Conservation (phyloP, 2,888 invertebrate species). For the Teinopalpus imperialis region DNA sequence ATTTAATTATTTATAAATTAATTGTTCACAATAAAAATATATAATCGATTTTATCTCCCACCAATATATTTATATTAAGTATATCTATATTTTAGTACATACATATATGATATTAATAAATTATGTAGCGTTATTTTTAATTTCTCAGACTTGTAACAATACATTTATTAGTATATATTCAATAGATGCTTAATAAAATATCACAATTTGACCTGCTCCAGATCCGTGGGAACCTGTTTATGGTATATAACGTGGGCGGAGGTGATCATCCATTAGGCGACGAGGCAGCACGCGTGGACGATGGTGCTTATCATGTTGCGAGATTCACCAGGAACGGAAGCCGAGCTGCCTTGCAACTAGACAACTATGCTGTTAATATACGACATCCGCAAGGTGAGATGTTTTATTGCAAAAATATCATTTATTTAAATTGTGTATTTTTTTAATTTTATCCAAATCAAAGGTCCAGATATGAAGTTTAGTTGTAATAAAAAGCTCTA, state of each 20-base stretch:
- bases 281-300: conserved; percentile 94
- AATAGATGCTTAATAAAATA: no score
- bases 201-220: no score
- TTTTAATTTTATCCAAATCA: background rate
- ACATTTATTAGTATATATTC: no score
- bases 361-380: conserved; percentile 93
- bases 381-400: conserved; percentile 91
- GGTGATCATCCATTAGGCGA: conserved; percentile 95
- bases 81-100: no score
- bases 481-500: no score
- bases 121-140: no score
- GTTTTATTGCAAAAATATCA: conserved; percentile 26
- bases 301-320: conserved; percentile 96
- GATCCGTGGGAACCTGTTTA: conserved; percentile 96
- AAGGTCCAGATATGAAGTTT: background rate
- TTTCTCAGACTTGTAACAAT: no score
- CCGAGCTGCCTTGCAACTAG: conserved; percentile 94
- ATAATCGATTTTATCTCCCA: no score
- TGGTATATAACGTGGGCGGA: conserved; percentile 97
- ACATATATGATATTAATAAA: no score
- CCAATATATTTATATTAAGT: no score
- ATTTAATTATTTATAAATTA: no score
- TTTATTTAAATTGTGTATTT: background rate
- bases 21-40: no score
- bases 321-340: conserved; percentile 94